A percentile compares a stretch with the other conserved stretches of the same genome.
These are phyloP conservation scores for Hyperopisus bebe DNA, from an alignment of 2,113 vertebrate genomes.

Conservation along the genomic window DNA sequence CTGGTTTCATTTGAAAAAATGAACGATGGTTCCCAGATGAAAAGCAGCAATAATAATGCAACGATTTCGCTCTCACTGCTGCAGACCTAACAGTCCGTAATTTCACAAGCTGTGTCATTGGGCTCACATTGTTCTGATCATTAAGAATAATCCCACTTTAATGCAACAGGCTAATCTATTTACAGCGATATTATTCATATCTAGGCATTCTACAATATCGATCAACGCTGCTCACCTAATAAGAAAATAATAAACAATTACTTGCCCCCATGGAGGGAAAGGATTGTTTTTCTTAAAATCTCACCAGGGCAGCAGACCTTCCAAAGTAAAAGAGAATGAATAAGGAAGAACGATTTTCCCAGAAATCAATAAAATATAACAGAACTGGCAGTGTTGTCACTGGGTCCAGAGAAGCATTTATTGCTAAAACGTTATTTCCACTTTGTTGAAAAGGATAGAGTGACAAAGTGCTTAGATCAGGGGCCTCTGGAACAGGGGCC, in stretches of 20 bases:
- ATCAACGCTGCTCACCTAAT: conserved; percentile 77
- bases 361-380: conserved; percentile 71
- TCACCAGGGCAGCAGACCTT: conserved; percentile 70
- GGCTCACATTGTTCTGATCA: conserved; percentile 74
- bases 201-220: conserved; percentile 68
- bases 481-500: neutral
- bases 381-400: conserved; percentile 56
- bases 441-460: neutral
- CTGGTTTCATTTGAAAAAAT: neutral
- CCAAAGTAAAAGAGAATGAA: conserved; percentile 71
- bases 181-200: conserved; percentile 72
- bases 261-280: conserved; percentile 66
- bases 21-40: neutral
- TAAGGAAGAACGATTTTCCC: conserved; percentile 60
- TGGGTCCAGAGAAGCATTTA: neutral
- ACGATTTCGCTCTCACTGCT: conserved; percentile 9
- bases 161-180: conserved; percentile 71
- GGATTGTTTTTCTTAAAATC: conserved; percentile 76
- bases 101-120: conserved; percentile 67
- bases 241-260: conserved; percentile 89
- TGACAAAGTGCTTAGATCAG: neutral
- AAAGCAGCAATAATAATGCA: neutral
- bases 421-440: neutral
- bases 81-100: conserved; percentile 8
- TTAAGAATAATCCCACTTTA: conserved; percentile 68